Conservation (phyloP, 2,888 invertebrate species). For the Bugula neritina region DNA sequence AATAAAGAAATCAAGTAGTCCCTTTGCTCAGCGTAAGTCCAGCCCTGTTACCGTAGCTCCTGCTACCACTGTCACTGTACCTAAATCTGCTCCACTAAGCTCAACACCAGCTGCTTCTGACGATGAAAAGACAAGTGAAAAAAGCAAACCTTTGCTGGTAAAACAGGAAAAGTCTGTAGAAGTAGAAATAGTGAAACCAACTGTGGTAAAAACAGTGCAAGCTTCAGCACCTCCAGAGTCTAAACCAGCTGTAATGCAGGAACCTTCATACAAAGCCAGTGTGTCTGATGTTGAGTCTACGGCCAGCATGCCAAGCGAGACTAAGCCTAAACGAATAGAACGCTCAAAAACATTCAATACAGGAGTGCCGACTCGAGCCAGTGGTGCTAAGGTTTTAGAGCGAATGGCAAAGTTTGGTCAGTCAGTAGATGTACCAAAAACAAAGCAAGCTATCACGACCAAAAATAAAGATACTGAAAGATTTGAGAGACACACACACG, state of each 20-base stretch:
- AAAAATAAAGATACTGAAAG: constrained; percentile 12
- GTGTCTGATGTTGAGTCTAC: neutral
- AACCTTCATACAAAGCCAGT: neutral
- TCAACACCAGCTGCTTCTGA: neutral
- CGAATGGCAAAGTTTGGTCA: constrained; percentile 19
- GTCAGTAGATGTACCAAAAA: neutral
- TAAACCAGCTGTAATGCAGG: neutral
- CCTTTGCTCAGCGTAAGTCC: neutral
- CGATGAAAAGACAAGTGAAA: neutral
- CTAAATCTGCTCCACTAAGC: too few relatives aligned
- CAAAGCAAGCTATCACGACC: neutral
- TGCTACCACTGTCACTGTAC: neutral
- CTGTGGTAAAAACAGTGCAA: neutral
- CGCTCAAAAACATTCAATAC: constrained; percentile 16
- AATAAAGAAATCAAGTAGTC: neutral
- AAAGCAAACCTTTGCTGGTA: neutral
- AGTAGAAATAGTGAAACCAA: neutral
- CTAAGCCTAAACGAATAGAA: constrained; percentile 4
- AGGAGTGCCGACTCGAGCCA: neutral
- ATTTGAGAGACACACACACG: neutral
- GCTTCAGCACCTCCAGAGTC: neutral
- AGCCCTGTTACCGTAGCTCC: neutral
- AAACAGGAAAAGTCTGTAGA: neutral
- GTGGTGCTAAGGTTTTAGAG: neutral
- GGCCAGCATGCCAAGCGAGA: neutral